phyloP scores from a whole-genome alignment of 1,140 invertebrate species.

The Bombus huntii region DNA sequence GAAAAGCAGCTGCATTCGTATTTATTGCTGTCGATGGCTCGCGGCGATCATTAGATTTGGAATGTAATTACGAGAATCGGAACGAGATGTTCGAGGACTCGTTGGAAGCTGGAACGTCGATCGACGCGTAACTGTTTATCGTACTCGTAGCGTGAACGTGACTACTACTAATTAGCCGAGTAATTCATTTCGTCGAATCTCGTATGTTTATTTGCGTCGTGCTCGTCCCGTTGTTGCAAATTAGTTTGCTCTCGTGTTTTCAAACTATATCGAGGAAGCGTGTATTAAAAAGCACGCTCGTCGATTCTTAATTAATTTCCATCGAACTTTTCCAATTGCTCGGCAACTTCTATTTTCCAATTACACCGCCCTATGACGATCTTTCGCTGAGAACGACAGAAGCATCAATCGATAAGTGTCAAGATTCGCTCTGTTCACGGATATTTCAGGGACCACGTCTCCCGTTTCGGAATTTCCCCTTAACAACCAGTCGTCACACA shows the following conservation, averaged over 20 bases:
- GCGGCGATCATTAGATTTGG: background rate
- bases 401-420: slow-evolving; percentile 3
- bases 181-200: background rate
- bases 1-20: background rate
- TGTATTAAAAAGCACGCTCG: background rate
- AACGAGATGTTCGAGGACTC: background rate
- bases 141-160: background rate
- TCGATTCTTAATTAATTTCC: background rate
- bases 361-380: background rate
- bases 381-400: too few relatives aligned
- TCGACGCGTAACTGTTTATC: background rate
- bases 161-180: background rate
- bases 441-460: background rate
- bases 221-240: background rate
- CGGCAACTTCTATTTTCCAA: background rate
- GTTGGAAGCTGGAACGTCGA: background rate
- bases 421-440: background rate
- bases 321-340: background rate
- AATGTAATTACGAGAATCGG: background rate
- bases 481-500: slow-evolving; percentile 27
- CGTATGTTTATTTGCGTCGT: background rate
- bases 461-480: background rate
- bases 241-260: background rate
- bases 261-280: background rate
- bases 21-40: background rate